These are phyloP conservation scores for Neopelma chrysocephalum DNA, from an alignment of 2,797 vertebrate species.

Conservation along the genomic window DNA sequence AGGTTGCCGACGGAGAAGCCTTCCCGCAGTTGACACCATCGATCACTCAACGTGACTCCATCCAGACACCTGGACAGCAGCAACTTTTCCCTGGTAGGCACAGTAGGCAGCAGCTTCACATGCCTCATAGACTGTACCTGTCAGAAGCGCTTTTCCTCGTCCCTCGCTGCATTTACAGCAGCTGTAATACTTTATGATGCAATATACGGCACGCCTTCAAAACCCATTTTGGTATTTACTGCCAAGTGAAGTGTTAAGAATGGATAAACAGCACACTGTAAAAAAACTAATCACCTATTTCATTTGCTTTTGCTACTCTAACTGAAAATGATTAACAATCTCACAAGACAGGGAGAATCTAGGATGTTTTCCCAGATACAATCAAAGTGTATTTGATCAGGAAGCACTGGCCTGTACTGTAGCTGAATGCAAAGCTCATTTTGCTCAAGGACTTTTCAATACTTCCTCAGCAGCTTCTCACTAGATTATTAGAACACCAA, in stretches of 20 bases:
- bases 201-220: neutral
- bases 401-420: neutral
- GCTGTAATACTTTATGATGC: conserved; percentile 42
- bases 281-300: conserved; percentile 24
- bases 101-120: neutral
- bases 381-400: neutral
- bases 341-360: neutral
- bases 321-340: neutral
- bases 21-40: neutral
- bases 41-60: neutral
- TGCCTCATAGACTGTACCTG: neutral
- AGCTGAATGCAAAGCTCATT: neutral
- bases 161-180: neutral
- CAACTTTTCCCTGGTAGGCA: neutral
- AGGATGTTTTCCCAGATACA: neutral
- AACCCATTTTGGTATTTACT: conserved; percentile 8
- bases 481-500: neutral
- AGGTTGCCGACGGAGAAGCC: neutral
- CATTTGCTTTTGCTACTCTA: neutral
- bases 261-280: neutral
- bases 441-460: neutral
- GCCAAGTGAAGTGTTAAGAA: conserved; percentile 22
- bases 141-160: neutral
- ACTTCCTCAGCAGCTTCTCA: neutral
- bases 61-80: neutral